Evolutionary conservation across 1,140 invertebrate species (phyloP), one percentile per base, ranked within the genome.

Genomic region (Paramacrobiotus metropolitanus): DNA sequence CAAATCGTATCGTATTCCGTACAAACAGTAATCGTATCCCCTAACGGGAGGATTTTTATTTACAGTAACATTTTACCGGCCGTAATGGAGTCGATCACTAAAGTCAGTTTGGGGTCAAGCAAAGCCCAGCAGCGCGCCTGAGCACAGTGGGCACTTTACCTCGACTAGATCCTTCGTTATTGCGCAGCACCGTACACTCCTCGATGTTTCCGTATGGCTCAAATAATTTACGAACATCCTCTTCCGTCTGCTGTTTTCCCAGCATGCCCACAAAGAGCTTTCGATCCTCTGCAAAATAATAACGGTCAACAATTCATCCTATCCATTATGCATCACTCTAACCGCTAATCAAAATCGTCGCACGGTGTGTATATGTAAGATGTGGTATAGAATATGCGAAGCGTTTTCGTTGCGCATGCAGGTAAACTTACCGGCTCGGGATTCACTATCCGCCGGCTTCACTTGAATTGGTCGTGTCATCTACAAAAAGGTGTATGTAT

Each of bases 391-490:
- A 60, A 60, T 29, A 60, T 59, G 28, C 44, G 55, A 20, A 59
- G 40, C 18, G 29, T 40, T 61, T 29, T n/a, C n/a, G n/a, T n/a
- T n/a, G n/a, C n/a, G n/a, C n/a, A n/a, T n/a, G n/a, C n/a, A n/a
- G n/a, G n/a, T n/a, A n/a, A n/a, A 82, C 84, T 86, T 74, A 92
- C 92, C 89, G 76, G 93, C 95, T 78, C 91, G 83, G 73, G 96
- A 97, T 77, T 98, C 93, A 73, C 88, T 95, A 75, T 98, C 94
- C 66, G 94, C 94, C 60, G 94, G 94, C 74, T 98, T 98, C 90
- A 98, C 96, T 76, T 98, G 94, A 68, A 98, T 94, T 28, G 93
- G 92, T 79, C 96, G 89, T 73, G 96, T 90, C 91, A 97, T 97
- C 91, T 96, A 82, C 34, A 71, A 72, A 74, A 75, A 73, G 70